phyloP scores from a whole-genome alignment of 2,888 invertebrate species.

The Altica lythri region DNA sequence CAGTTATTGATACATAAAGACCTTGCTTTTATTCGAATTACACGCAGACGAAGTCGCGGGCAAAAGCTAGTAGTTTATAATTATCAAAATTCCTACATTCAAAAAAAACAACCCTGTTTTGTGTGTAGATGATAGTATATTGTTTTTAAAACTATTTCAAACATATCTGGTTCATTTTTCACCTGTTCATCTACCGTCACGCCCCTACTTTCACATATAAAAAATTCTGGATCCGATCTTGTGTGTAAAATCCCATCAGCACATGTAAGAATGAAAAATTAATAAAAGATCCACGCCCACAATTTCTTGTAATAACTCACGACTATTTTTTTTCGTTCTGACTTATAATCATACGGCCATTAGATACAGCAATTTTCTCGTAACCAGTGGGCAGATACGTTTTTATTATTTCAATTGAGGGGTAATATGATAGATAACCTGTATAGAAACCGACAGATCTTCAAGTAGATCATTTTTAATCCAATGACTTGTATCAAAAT shows the following conservation, averaged over 20 bases:
- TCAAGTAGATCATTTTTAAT: too few relatives aligned
- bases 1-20: too few relatives aligned
- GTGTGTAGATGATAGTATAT: too few relatives aligned
- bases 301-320: constrained; percentile 19
- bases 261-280: constrained; percentile 32
- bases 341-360: constrained; percentile 16
- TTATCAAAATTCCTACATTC: too few relatives aligned
- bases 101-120: too few relatives aligned
- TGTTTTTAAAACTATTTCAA: too few relatives aligned
- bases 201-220: constrained; percentile 2
- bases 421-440: too few relatives aligned
- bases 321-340: constrained; percentile 15
- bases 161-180: constrained; percentile 6
- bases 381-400: constrained; percentile 2
- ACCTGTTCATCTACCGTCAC: neutral
- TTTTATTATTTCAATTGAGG: constrained; percentile 2
- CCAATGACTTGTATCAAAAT: too few relatives aligned
- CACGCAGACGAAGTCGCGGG: too few relatives aligned
- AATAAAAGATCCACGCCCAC: constrained; percentile 33
- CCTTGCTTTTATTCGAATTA: too few relatives aligned
- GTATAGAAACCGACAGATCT: too few relatives aligned
- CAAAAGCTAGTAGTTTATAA: too few relatives aligned
- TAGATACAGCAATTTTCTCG: constrained; percentile 8
- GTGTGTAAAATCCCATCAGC: constrained; percentile 23
- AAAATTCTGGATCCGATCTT: constrained; percentile 1